Conservation (phyloP, 2,888 invertebrate species). For the Tetragonisca angustula region DNA sequence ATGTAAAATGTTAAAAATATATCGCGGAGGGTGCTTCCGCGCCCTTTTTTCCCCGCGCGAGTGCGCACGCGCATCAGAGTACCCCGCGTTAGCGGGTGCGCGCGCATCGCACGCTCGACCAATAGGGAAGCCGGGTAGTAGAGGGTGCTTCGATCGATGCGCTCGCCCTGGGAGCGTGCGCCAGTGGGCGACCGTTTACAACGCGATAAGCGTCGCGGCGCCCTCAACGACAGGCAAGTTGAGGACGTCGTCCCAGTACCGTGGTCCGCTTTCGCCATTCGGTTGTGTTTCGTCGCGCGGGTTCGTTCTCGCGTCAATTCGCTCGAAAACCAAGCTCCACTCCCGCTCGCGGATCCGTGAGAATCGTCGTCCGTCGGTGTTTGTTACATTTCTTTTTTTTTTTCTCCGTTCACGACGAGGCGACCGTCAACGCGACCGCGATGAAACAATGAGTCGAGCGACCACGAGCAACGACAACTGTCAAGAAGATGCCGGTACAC, state of each 20-base stretch:
- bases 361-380: background rate
- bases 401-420: conserved; percentile 22
- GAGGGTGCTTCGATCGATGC: conserved; percentile 73
- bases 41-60: conserved; percentile 34
- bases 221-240: conserved; percentile 25
- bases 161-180: conserved; percentile 59
- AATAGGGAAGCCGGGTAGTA: conserved; percentile 62
- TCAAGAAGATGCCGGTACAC: conserved; percentile 63
- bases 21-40: conserved; percentile 28
- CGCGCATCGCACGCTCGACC: conserved; percentile 43
- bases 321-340: background rate
- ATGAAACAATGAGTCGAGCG: conserved; percentile 52
- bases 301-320: background rate
- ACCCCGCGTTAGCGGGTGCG: conserved; percentile 16
- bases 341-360: no score
- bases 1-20: conserved; percentile 3
- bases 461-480: conserved; percentile 40
- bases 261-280: conserved; percentile 21
- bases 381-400: conserved; percentile 19
- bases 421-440: conserved; percentile 24
- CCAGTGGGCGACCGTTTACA: conserved; percentile 58
- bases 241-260: conserved; percentile 34
- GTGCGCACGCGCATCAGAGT: conserved; percentile 29
- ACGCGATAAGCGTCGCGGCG: conserved; percentile 58
- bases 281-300: conserved; percentile 10